Evolutionary conservation across 2,888 invertebrate genomes (phyloP).

Genomic region (Antitype chi): DNA sequence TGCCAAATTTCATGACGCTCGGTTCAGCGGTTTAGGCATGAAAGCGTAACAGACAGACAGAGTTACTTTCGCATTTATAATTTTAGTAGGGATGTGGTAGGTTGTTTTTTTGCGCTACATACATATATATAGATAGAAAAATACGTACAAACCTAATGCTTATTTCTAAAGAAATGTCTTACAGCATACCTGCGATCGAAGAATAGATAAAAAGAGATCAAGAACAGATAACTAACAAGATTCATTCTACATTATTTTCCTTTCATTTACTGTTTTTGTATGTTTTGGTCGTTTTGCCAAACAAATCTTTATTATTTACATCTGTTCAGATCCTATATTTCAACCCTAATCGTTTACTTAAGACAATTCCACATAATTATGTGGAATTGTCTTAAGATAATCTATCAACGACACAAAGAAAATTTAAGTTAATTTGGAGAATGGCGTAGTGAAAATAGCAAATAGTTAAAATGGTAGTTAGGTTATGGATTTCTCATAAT

Average conservation of each 20-base stretch:
- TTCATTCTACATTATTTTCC: not conserved
- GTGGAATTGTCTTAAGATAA: too few species aligned
- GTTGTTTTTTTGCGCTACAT: not conserved
- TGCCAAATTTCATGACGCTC: too few species aligned
- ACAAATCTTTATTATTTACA: not conserved
- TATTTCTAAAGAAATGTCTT: not conserved
- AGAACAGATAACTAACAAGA: not conserved
- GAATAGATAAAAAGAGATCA: not conserved
- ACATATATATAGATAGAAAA: not conserved
- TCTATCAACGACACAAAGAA: not conserved
- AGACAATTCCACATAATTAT: not conserved
- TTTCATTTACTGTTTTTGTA: not conserved
- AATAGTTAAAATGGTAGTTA: not conserved
- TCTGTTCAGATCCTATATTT: slow-evolving; percentile 1
- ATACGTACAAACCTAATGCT: not conserved
- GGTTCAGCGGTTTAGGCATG: too few species aligned
- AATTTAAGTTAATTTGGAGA: slow-evolving; percentile 1
- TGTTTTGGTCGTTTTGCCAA: not conserved
- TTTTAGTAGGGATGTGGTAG: too few species aligned
- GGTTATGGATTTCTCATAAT: not conserved
- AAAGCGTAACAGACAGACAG: too few species aligned
- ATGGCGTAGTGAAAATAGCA: slow-evolving; percentile 6
- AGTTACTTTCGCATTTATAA: too few species aligned
- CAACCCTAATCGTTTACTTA: not conserved
- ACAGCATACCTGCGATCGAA: not conserved